A percentile compares a stretch with the other conserved stretches of the same genome.
Evolutionary conservation across 1,140 invertebrate genomes (phyloP).

Genomic region (Macrotrachela quadricornifera): DNA sequence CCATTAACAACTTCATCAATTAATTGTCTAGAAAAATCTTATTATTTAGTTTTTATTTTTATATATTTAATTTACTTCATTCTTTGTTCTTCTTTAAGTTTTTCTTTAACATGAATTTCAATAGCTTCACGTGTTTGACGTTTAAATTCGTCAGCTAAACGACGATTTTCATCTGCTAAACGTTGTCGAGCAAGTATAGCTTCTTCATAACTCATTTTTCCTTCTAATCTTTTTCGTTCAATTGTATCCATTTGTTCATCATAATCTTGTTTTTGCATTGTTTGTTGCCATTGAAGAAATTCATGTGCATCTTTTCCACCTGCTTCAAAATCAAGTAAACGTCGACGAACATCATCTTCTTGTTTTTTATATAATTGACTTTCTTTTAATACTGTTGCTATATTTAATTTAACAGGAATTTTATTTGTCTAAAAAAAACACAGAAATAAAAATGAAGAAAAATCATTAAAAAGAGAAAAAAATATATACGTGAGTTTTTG

Average conservation of each 20-base stretch:
- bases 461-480: neutral
- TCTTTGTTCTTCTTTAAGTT: slow-evolving; percentile 22
- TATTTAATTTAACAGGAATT: slow-evolving; percentile 24
- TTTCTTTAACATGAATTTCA: slow-evolving; percentile 20
- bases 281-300: slow-evolving; percentile 24
- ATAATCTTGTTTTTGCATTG: slow-evolving; percentile 22
- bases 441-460: neutral
- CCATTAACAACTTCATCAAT: slow-evolving; percentile 24
- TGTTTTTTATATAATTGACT: slow-evolving; percentile 21
- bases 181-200: slow-evolving; percentile 23
- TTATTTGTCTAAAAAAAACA: slow-evolving; percentile 15
- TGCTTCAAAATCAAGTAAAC: slow-evolving; percentile 21
- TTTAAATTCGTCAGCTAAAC: slow-evolving; percentile 20
- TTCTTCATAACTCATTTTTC: slow-evolving; percentile 28
- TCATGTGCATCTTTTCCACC: slow-evolving; percentile 20
- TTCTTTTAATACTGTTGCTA: slow-evolving; percentile 24
- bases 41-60: neutral
- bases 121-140: slow-evolving; percentile 19
- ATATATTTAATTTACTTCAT: slow-evolving; percentile 15
- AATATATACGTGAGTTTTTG: too few species aligned
- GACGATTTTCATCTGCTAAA: slow-evolving; percentile 19
- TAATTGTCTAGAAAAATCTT: slow-evolving; percentile 14
- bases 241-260: slow-evolving; percentile 19
- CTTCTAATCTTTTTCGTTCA: slow-evolving; percentile 20
- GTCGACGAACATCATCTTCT: slow-evolving; percentile 17